These are phyloP conservation scores for Synanthedon formicaeformis DNA, from an alignment of 2,888 invertebrate genomes.

Conservation along the genomic window DNA sequence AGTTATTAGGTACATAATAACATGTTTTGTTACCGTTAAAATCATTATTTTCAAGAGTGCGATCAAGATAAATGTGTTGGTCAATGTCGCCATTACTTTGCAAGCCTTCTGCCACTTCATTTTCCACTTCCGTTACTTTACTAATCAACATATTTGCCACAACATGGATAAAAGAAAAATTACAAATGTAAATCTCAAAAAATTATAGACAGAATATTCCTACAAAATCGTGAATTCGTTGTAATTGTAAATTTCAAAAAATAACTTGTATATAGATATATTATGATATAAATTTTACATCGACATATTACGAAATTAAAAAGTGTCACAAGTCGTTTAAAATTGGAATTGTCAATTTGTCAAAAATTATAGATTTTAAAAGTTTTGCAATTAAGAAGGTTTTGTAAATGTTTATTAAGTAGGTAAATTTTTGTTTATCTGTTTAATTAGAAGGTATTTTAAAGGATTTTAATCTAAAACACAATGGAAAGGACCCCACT, in stretches of 20 bases:
- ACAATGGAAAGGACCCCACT: too few relatives aligned
- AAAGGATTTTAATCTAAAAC: too few relatives aligned
- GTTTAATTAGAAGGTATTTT: too few relatives aligned
- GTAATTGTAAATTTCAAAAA: constrained; percentile 4
- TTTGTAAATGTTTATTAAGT: too few relatives aligned
- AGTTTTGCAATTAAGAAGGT: too few relatives aligned
- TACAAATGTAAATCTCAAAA: constrained; percentile 19
- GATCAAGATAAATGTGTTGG: background rate
- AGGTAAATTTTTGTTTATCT: too few relatives aligned
- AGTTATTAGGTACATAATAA: background rate
- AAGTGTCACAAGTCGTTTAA: background rate
- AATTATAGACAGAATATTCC: constrained; percentile 28
- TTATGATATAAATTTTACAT: constrained; percentile 30
- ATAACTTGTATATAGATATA: too few relatives aligned
- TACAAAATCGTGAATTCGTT: constrained; percentile 37
- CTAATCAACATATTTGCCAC: constrained; percentile 41
- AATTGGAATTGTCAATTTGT: background rate
- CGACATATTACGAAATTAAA: constrained; percentile 21
- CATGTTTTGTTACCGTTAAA: background rate
- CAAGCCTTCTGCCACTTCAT: constrained; percentile 7
- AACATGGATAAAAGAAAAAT: constrained; percentile 24
- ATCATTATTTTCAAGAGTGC: background rate
- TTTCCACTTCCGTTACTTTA: constrained; percentile 28
- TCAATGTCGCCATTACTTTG: background rate
- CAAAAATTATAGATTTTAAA: background rate